phyloP scores from a whole-genome alignment of 2,113 vertebrate species.

The Hystrix brachyura region DNA sequence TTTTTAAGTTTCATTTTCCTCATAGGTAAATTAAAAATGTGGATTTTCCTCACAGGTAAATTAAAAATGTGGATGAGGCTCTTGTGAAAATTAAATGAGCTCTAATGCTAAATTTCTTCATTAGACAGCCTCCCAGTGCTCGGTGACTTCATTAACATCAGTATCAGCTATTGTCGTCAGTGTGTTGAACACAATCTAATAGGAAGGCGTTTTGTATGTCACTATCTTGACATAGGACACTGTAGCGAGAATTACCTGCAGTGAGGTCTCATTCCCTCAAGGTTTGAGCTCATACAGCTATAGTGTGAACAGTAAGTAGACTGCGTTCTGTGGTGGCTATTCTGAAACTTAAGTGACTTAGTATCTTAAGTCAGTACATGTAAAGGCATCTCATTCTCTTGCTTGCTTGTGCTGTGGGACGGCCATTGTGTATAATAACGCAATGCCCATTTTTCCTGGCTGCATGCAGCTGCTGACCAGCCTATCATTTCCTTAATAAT shows the following conservation, averaged over 20 bases:
- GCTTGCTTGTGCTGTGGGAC: not conserved
- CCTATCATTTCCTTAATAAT: slow-evolving; percentile 68
- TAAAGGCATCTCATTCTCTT: not conserved
- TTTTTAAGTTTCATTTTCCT: not conserved
- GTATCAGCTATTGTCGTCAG: not conserved
- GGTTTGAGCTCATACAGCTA: not conserved
- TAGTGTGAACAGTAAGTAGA: not conserved
- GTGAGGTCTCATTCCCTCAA: not conserved
- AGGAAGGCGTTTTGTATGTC: not conserved
- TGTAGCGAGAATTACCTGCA: not conserved
- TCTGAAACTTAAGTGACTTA: slow-evolving; percentile 16
- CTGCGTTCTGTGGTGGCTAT: not conserved
- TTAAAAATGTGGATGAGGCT: not conserved
- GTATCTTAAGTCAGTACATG: slow-evolving; percentile 4
- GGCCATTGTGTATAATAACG: not conserved
- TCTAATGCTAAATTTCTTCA: not conserved
- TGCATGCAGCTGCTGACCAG: not conserved
- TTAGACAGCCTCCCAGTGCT: not conserved
- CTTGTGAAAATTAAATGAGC: slow-evolving; percentile 8
- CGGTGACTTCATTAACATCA: not conserved
- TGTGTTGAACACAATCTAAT: not conserved
- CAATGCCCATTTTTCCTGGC: not conserved
- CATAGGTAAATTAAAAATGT: not conserved
- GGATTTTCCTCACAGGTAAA: not conserved
- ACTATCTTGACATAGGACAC: not conserved